These are phyloP conservation scores for Xestia xanthographa DNA, from an alignment of 2,888 invertebrate genomes.

Conservation along the genomic window DNA sequence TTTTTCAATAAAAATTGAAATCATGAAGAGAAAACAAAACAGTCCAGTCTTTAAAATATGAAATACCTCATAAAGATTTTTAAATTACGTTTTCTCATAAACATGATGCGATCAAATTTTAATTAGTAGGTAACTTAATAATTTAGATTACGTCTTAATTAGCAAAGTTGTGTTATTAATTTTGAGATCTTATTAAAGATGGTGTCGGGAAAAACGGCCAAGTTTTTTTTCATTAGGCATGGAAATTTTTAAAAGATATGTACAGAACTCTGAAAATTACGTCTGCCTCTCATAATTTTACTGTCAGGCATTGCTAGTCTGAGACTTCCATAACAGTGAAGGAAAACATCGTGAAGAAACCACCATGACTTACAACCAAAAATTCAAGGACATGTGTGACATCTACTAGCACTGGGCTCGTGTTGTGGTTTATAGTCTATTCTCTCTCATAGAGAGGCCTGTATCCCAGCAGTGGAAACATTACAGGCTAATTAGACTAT, in stretches of 20 bases:
- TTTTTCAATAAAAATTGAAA: neutral
- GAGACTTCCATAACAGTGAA: neutral
- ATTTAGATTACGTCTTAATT: conserved; percentile 47
- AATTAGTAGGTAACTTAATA: conserved; percentile 46
- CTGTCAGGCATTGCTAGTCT: neutral
- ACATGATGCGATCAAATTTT: conserved; percentile 44
- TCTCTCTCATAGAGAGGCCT: neutral
- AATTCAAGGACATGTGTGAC: neutral
- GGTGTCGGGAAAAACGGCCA: conserved; percentile 16
- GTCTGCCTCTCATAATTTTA: neutral
- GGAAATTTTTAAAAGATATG: neutral
- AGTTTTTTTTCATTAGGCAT: conserved; percentile 8
- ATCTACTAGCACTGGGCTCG: neutral
- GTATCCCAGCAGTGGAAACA: neutral
- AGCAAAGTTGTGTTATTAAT: conserved; percentile 47
- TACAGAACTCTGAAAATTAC: neutral
- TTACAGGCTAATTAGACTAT: neutral
- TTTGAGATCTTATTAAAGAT: conserved; percentile 14
- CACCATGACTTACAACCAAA: neutral
- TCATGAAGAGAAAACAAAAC: neutral
- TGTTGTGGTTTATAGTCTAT: neutral
- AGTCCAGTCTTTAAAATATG: neutral
- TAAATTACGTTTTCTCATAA: conserved; percentile 22
- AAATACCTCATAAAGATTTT: neutral
- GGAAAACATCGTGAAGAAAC: neutral